These are phyloP conservation scores for Zootermopsis nevadensis DNA, from an alignment of 2,888 invertebrate genomes.

Conservation along the genomic window DNA sequence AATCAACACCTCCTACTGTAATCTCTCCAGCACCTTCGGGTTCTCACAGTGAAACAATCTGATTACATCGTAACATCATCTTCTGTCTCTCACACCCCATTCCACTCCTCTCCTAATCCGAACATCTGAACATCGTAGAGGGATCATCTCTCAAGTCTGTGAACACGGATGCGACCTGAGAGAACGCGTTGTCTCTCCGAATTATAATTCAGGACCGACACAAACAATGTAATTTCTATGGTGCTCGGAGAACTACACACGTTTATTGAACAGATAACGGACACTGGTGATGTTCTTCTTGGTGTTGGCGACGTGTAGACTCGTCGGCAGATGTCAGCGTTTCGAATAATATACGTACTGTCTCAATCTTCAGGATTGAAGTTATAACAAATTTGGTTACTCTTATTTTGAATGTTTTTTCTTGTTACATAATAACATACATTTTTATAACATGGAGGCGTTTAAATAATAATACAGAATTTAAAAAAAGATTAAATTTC, in stretches of 20 bases:
- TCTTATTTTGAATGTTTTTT: too few species aligned
- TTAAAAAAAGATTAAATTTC: too few species aligned
- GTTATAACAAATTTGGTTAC: too few species aligned
- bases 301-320: too few species aligned
- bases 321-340: too few species aligned
- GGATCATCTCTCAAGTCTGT: slow-evolving; percentile 7
- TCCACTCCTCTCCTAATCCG: slow-evolving; percentile 8
- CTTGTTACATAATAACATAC: too few species aligned
- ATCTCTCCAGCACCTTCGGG: slow-evolving; percentile 21
- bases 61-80: slow-evolving; percentile 26
- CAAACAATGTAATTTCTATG: slow-evolving; percentile 5
- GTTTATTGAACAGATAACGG: too few species aligned
- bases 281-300: too few species aligned
- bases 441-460: too few species aligned
- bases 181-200: not conserved
- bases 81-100: not conserved
- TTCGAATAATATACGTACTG: too few species aligned
- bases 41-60: slow-evolving; percentile 37
- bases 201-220: slow-evolving; percentile 17
- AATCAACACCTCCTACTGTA: slow-evolving; percentile 17
- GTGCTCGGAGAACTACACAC: not conserved
- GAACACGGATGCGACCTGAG: not conserved
- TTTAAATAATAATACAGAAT: too few species aligned
- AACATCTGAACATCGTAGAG: slow-evolving; percentile 20
- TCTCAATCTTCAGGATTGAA: too few species aligned